phyloP scores from a whole-genome alignment of 2,888 invertebrate species.

The Ecliptopera silaceata region DNA sequence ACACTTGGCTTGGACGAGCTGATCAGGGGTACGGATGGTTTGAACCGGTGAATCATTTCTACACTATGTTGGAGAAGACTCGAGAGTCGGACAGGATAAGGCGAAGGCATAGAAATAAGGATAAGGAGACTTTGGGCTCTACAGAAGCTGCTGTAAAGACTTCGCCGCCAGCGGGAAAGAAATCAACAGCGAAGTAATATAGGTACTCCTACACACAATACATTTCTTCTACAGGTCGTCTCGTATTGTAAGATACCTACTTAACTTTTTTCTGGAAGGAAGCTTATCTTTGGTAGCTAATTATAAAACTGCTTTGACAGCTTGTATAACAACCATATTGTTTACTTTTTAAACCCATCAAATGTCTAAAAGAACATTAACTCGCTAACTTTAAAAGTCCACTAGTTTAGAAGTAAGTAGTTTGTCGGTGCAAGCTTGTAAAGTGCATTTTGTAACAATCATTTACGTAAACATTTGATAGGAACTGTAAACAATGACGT shows the following conservation, averaged over 20 bases:
- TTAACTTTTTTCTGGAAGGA: too few relatives aligned
- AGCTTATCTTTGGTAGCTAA: too few relatives aligned
- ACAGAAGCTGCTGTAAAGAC: neutral
- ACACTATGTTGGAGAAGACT: slow-evolving; percentile 58
- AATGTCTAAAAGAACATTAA: slow-evolving; percentile 18
- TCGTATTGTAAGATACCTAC: too few relatives aligned
- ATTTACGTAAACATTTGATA: slow-evolving; percentile 51
- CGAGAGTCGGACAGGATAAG: slow-evolving; percentile 38
- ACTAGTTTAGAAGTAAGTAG: slow-evolving; percentile 37
- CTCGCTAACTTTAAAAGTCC: slow-evolving; percentile 38
- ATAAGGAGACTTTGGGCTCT: neutral
- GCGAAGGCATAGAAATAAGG: slow-evolving; percentile 20
- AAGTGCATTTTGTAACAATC: slow-evolving; percentile 44
- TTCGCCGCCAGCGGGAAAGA: neutral
- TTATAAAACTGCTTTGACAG: too few relatives aligned
- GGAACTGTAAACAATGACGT: slow-evolving; percentile 47
- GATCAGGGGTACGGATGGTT: slow-evolving; percentile 67
- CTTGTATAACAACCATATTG: neutral
- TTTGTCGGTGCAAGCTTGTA: slow-evolving; percentile 34
- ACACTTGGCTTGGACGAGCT: slow-evolving; percentile 77
- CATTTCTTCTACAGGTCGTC: too few relatives aligned
- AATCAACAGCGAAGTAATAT: neutral
- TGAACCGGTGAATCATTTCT: slow-evolving; percentile 71
- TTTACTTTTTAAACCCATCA: slow-evolving; percentile 13
- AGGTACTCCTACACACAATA: too few relatives aligned